These are phyloP conservation scores for Brevimyrus niger DNA, from an alignment of 2,113 vertebrate species.

Conservation along the genomic window DNA sequence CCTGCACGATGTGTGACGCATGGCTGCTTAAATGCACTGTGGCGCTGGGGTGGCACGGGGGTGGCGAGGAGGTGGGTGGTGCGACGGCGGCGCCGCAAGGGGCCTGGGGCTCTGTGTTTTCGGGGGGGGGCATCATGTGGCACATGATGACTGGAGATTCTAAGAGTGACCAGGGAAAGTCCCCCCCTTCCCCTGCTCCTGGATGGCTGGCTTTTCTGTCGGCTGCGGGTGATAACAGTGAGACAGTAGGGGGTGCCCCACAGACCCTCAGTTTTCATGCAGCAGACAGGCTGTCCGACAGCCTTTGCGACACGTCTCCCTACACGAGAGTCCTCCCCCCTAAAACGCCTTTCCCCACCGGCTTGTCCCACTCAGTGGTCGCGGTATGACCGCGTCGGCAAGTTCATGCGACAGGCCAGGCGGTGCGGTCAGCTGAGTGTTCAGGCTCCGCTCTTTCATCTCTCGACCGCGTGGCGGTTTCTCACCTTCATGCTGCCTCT, in stretches of 20 bases:
- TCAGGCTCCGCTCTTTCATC: background rate
- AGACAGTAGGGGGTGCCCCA: background rate
- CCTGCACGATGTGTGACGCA: background rate
- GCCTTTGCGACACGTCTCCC: background rate
- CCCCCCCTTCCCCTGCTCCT: background rate
- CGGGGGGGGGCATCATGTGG: background rate
- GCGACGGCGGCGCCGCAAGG: background rate
- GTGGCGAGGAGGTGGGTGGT: background rate
- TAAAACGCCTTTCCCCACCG: background rate
- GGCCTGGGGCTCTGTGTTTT: background rate
- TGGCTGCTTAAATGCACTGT: background rate
- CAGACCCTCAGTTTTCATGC: background rate
- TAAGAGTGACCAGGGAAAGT: background rate
- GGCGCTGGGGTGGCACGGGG: background rate
- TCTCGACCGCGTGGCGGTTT: background rate
- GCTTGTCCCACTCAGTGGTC: background rate
- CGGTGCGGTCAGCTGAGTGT: background rate
- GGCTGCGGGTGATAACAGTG: background rate
- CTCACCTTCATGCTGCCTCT: background rate
- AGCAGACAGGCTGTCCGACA: background rate
- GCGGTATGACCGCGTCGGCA: background rate
- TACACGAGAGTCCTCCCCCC: too few species aligned
- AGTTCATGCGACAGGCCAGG: background rate
- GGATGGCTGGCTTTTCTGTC: background rate
- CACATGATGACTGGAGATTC: background rate